These are phyloP conservation scores for Nyctalus aviator DNA, from an alignment of 2,797 vertebrate species.

Conservation along the genomic window DNA sequence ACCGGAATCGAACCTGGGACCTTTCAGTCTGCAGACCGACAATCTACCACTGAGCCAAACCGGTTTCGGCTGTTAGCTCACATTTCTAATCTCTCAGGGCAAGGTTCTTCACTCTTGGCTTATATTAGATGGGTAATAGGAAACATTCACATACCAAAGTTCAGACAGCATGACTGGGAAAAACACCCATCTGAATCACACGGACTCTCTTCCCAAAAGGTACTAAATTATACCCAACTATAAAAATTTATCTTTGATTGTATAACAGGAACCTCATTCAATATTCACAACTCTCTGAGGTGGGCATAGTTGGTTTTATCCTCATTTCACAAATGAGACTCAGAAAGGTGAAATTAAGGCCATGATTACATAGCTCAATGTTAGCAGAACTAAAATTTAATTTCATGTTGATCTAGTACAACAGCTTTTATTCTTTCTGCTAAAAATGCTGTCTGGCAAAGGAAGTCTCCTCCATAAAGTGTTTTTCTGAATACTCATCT, in stretches of 20 bases:
- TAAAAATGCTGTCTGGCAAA: not conserved
- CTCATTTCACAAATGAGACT: not conserved
- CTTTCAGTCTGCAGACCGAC: too few species aligned
- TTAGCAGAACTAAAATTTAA: not conserved
- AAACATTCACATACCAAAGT: constrained; percentile 56
- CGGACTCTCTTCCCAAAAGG: constrained; percentile 41
- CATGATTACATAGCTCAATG: not conserved
- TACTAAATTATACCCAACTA: not conserved
- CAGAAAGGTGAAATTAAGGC: not conserved
- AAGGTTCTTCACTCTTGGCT: constrained; percentile 53
- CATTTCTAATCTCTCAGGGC: constrained; percentile 55
- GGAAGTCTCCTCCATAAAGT: not conserved
- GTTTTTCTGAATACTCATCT: not conserved
- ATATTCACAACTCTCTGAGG: not conserved
- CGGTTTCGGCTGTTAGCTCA: not conserved
- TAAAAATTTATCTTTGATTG: not conserved
- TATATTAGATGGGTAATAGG: constrained; percentile 28
- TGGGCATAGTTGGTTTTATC: not conserved
- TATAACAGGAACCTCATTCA: not conserved
- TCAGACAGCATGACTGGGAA: constrained; percentile 50
- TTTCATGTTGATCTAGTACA: not conserved
- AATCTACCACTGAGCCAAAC: too few species aligned
- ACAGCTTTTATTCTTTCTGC: not conserved
- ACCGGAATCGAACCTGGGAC: too few species aligned
- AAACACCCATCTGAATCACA: not conserved